These are phyloP conservation scores for Pristionchus entomophagus DNA, from an alignment of 2,888 invertebrate species.

Conservation along the genomic window DNA sequence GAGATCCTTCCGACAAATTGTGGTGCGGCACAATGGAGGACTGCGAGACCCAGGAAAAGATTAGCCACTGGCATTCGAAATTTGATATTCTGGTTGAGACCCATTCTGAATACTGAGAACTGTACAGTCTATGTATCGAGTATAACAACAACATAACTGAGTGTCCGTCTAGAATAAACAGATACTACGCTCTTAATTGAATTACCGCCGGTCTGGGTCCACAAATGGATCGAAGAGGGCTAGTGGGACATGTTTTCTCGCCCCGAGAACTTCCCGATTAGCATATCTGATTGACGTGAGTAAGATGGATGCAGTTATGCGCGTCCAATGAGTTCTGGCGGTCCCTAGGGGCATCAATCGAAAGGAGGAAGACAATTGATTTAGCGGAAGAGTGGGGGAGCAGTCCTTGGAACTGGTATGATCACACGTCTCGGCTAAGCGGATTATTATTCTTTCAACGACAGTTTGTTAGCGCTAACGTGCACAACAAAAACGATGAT, in stretches of 20 bases:
- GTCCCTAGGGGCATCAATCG: not conserved
- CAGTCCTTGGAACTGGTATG: not conserved
- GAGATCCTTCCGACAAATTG: not conserved
- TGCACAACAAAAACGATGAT: not conserved
- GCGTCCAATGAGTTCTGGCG: not conserved
- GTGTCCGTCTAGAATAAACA: not conserved
- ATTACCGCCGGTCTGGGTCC: not conserved
- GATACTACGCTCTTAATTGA: not conserved
- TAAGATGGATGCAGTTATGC: constrained; percentile 29
- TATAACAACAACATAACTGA: too few species aligned
- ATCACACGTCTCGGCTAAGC: not conserved
- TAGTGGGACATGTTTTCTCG: too few species aligned
- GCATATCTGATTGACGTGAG: constrained; percentile 21
- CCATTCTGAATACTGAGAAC: not conserved
- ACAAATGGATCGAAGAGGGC: not conserved
- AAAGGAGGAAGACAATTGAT: not conserved
- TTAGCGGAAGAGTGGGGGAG: not conserved
- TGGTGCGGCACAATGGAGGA: not conserved
- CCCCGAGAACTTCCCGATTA: not conserved
- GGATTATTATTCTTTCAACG: not conserved
- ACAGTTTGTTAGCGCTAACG: not conserved
- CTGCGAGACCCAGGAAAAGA: not conserved
- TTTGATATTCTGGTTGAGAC: not conserved
- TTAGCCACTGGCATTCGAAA: not conserved
- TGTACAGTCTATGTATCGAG: too few species aligned